These are phyloP conservation scores for Styela clava DNA, from an alignment of 23 tunicate species.

Conservation along the genomic window DNA sequence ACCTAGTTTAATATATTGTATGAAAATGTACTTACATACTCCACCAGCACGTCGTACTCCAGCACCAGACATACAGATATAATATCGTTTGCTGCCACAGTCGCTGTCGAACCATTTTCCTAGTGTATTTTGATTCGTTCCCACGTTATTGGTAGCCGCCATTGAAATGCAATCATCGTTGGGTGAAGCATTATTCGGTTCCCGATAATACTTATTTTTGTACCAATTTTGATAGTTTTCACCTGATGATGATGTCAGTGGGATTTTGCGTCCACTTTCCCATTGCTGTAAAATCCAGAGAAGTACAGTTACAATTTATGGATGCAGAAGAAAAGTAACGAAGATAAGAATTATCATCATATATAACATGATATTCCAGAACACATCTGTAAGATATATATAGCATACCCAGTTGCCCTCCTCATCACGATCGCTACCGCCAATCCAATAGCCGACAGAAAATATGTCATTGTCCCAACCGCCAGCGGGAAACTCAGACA, in stretches of 20 bases:
- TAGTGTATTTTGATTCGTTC: constrained; percentile 5
- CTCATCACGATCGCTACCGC: constrained; percentile 2
- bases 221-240: constrained; percentile 20
- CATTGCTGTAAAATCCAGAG: constrained; percentile 8
- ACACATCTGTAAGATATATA: background rate
- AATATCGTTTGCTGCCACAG: background rate
- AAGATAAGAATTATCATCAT: too few relatives aligned
- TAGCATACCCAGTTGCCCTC: constrained; percentile 28
- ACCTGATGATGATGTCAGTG: background rate
- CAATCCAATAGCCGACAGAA: constrained; percentile 25
- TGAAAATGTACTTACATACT: constrained; percentile 23
- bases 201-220: background rate
- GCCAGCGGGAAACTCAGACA: background rate
- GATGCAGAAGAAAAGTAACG: too few relatives aligned
- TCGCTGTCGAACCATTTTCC: constrained; percentile 30
- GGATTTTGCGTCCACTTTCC: constrained; percentile 18
- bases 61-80: constrained; percentile 8
- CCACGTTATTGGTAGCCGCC: constrained; percentile 2
- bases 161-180: constrained; percentile 6
- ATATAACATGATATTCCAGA: background rate
- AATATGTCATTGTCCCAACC: background rate
- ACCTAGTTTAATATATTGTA: too few relatives aligned
- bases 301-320: too few relatives aligned
- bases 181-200: constrained; percentile 1
- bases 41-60: background rate